Conservation (phyloP, 2,113 vertebrate genomes). For the Osmerus mordax region DNA sequence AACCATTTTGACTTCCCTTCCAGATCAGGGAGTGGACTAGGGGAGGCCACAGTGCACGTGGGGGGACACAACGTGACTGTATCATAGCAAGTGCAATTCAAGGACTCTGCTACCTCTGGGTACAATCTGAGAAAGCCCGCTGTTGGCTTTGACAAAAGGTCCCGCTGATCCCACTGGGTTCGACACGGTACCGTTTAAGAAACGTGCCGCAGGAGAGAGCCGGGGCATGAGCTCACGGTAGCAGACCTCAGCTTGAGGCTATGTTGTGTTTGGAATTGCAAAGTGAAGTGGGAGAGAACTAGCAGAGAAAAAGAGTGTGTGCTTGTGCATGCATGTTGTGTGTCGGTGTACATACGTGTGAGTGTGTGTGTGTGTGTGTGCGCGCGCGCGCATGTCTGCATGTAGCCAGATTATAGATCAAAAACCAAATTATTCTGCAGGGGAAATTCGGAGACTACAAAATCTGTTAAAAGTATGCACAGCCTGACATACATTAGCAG, state of each 20-base stretch:
- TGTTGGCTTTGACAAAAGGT: neutral
- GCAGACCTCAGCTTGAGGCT: too few relatives aligned
- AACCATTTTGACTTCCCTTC: too few relatives aligned
- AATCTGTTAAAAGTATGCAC: conserved; percentile 5
- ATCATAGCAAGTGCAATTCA: neutral
- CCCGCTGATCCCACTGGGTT: neutral
- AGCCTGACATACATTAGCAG: neutral
- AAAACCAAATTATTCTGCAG: neutral
- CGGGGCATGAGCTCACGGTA: too few relatives aligned
- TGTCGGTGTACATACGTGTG: too few relatives aligned
- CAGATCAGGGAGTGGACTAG: too few relatives aligned
- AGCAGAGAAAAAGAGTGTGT: too few relatives aligned
- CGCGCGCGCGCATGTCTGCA: too few relatives aligned
- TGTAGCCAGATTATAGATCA: neutral
- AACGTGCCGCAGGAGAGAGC: neutral
- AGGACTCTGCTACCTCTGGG: conserved; percentile 1
- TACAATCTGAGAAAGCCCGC: neutral
- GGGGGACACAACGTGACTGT: too few relatives aligned
- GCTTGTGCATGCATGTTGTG: too few relatives aligned
- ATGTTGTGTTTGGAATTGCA: too few relatives aligned
- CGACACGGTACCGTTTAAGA: neutral
- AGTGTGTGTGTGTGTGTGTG: neutral
- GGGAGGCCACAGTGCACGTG: too few relatives aligned
- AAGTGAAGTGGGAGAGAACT: too few relatives aligned
- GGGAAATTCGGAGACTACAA: neutral